Evolutionary conservation across 2,888 invertebrate species (phyloP).

Genomic region (Xylota sylvarum): DNA sequence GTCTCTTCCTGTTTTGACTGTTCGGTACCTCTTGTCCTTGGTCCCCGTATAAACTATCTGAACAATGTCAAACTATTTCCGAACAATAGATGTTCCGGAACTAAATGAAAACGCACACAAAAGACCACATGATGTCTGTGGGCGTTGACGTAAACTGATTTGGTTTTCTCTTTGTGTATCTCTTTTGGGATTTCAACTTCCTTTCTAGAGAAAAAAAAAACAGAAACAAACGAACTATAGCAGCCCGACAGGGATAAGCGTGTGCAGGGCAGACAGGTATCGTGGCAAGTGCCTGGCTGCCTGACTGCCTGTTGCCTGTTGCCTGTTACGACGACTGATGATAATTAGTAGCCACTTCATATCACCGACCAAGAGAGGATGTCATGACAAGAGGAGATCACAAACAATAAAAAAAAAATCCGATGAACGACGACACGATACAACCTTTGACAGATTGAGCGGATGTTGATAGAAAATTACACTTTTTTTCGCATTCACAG

Average conservation of each 20-base stretch:
- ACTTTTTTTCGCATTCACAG: conserved; percentile 22
- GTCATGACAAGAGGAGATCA: conserved; percentile 55
- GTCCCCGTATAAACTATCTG: conserved; percentile 13
- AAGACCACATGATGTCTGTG: conserved; percentile 58
- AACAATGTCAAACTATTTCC: conserved; percentile 43
- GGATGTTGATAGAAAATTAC: conserved; percentile 72
- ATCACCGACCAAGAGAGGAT: conserved; percentile 54
- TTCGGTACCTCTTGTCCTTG: conserved; percentile 34
- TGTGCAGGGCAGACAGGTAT: conserved; percentile 61
- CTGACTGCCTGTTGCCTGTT: conserved; percentile 63
- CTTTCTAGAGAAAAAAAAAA: conserved; percentile 48
- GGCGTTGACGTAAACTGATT: conserved; percentile 73
- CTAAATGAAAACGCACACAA: conserved; percentile 53
- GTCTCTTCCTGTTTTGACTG: conserved; percentile 67
- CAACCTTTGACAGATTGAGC: conserved; percentile 69
- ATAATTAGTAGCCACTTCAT: conserved; percentile 76
- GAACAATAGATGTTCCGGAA: conserved; percentile 68
- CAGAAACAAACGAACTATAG: not conserved
- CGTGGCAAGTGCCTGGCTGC: conserved; percentile 66
- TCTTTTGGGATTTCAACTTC: conserved; percentile 65
- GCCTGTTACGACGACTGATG: conserved; percentile 46
- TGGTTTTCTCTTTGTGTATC: conserved; percentile 60
- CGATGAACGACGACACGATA: conserved; percentile 46
- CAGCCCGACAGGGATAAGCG: conserved; percentile 56
- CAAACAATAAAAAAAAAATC: conserved; percentile 33